Evolutionary conservation across 2,888 invertebrate genomes (phyloP), one percentile per base, ranked within the genome.

Genomic region (Temnothorax rugatulus): DNA sequence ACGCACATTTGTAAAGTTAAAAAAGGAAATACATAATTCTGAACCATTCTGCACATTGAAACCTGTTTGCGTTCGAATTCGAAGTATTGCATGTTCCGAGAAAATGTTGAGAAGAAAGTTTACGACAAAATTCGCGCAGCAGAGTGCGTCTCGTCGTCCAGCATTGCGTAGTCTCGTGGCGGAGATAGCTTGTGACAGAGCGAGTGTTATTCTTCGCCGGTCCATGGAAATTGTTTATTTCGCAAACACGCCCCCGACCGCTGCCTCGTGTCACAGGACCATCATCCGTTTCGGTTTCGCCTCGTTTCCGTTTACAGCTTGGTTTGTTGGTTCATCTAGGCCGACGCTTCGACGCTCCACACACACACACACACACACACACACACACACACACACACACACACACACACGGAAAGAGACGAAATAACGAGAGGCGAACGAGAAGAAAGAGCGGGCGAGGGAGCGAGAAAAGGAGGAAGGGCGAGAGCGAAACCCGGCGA

Each of bases 161-260:
- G 59, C n/a, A 44, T 18, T 18, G 34, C 47, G 76, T 25, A 41
- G 52, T 13, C 69, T 41, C 69, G 41, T 21, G 77, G 77, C 11
- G n/a, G 50, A 59, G 29, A 71, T 59, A 63, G 41, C 76, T 85
- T 57, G 63, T 75, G 84, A 69, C 63, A 52, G 71, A 21, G 69
- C 64, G 47, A 54, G 83, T 90, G 86, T 88, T 89, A 83, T 87
- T 88, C 85, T 82, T 82, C 57, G 64, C 64, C 85, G 69, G 52
- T 69, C 84, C 83, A 74, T 74, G 87, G 75, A 85, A 86, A 89
- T 88, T 91, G 89, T 91, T 91, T 91, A 86, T 91, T 90, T 88
- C 82, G 71, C 86, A 90, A 88, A 91, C 88, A 89, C 82, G 81
- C 64, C 83, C 29, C 64, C 83, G n/a, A 59, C 13, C 68, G 68